Evolutionary conservation across 1,140 invertebrate genomes (phyloP).

Genomic region (Conus betulinus): DNA sequence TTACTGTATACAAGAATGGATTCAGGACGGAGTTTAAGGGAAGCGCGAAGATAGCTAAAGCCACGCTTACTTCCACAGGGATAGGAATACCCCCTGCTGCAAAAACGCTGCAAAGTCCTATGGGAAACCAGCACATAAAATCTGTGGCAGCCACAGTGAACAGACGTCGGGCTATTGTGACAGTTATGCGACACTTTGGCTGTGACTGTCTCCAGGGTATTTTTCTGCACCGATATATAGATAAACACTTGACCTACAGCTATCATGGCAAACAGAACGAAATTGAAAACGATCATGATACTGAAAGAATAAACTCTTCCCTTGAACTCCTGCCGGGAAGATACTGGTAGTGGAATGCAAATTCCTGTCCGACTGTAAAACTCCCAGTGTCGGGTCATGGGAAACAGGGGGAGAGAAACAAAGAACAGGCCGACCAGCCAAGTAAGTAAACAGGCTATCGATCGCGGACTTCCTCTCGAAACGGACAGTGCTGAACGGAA

Average conservation of each 20-base stretch:
- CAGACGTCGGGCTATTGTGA: slow-evolving; percentile 13
- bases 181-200: neutral
- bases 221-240: neutral
- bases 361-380: slow-evolving; percentile 27
- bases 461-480: neutral
- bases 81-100: neutral
- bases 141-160: neutral
- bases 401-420: slow-evolving; percentile 24
- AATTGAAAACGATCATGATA: neutral
- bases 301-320: neutral
- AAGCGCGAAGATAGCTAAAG: neutral
- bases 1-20: neutral
- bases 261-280: neutral
- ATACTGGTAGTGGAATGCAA: slow-evolving; percentile 27
- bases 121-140: slow-evolving; percentile 8
- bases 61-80: neutral
- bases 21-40: slow-evolving; percentile 8
- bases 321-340: neutral
- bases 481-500: slow-evolving; percentile 48
- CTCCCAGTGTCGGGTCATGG: slow-evolving; percentile 18
- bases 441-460: neutral
- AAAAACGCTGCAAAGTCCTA: neutral
- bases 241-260: slow-evolving; percentile 7
- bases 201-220: neutral
- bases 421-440: slow-evolving; percentile 25